Base-by-base conservation (phyloP, 2,113 vertebrate genomes). In the Garra rufa region DNA sequence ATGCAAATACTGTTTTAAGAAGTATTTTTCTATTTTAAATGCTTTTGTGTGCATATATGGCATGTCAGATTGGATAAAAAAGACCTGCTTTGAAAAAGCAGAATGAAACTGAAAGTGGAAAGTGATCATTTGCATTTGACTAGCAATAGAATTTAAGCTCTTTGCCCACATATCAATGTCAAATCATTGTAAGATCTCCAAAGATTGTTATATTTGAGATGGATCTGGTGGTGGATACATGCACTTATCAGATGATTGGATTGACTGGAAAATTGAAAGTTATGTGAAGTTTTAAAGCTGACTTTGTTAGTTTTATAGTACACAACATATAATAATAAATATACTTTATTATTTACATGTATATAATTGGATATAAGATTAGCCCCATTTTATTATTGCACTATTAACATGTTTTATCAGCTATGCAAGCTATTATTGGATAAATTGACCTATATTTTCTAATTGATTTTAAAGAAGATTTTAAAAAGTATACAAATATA, bases 361-460 rank as follows among this genome's bases (percentile, higher is more conserved):
- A 85, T 87, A 88, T 87, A 86, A 85, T 88, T 85, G 86, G 85
- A 88, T 73, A 87, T 84, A 83, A 80, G 76, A 79, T 86, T 84
- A 84, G 80, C 82, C 87, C 83, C 88, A 38, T 82, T 85, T 73
- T 71, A 65, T 78, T 86, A 81, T 91, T 91, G 90, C 90, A 91
- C 90, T 91, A 87, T 89, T 85, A 83, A 87, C 85, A 76, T 15
- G 55, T 83, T 69, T 75, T 79, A 70, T 84, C 86, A 89, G 76
- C 89, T 90, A 90, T 90, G 89, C 89, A 91, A 91, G 83, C 83
- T 85, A 74, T 85, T 86, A 67, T 86, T 83, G 81, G 83, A 81
- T 81, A 87, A 87, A 84, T 84, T 43, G 38, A 80, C 80, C 52
- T 85, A 74, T 88, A 87, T 86, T 85, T 87, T 81, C 46, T 75